Percentiles rank a stretch among this genome's conserved stretches.
Evolutionary conservation across 2,113 vertebrate genomes (phyloP).

Genomic region (Neogobius melanostomus): DNA sequence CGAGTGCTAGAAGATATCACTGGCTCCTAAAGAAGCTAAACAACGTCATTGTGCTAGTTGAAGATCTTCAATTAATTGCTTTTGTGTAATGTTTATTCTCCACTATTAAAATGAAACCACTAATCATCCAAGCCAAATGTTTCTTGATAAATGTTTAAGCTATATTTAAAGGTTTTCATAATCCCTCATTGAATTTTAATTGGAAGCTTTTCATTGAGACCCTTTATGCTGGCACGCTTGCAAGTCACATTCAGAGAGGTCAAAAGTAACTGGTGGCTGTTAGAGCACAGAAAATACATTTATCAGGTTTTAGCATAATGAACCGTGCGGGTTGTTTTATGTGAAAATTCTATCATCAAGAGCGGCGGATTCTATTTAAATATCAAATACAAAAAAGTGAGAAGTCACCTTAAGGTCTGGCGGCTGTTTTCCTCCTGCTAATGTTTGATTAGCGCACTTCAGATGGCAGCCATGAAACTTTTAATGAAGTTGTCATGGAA

Average conservation of each 20-base stretch:
- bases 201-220: constrained; percentile 21
- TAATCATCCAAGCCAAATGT: background rate
- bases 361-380: constrained; percentile 23
- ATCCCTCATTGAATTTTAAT: constrained; percentile 17
- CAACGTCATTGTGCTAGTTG: constrained; percentile 16
- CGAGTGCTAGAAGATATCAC: constrained; percentile 32
- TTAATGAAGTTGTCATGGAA: constrained; percentile 64
- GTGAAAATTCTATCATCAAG: constrained; percentile 19
- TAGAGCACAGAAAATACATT: constrained; percentile 19
- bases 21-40: background rate
- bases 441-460: constrained; percentile 51
- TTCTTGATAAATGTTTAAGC: constrained; percentile 6
- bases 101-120: background rate
- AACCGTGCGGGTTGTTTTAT: constrained; percentile 12
- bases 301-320: constrained; percentile 35
- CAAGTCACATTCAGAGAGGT: constrained; percentile 22
- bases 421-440: constrained; percentile 40
- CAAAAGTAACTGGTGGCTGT: constrained; percentile 27
- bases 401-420: constrained; percentile 42
- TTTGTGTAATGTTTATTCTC: constrained; percentile 6
- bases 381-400: constrained; percentile 22
- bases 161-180: constrained; percentile 8
- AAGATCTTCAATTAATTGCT: constrained; percentile 6
- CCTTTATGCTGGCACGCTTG: constrained; percentile 11
- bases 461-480: constrained; percentile 50